These are phyloP conservation scores for Tetragonisca angustula DNA, from an alignment of 2,888 invertebrate species.

Conservation along the genomic window DNA sequence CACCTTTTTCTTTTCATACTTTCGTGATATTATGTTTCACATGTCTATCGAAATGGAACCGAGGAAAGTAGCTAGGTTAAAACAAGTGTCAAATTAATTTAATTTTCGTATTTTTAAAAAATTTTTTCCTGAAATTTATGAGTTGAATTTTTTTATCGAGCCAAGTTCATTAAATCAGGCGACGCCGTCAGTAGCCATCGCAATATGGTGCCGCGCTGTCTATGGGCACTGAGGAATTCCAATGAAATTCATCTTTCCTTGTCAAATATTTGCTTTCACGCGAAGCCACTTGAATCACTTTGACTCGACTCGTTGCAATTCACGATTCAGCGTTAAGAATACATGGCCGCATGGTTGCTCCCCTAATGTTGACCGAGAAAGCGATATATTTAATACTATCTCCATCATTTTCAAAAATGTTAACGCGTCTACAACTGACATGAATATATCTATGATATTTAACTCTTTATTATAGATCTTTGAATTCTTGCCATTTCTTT, in stretches of 20 bases:
- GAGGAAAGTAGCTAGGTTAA: not conserved
- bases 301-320: slow-evolving; percentile 52
- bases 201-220: slow-evolving; percentile 56
- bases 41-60: not conserved
- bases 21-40: not conserved
- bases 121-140: not conserved
- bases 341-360: slow-evolving; percentile 30
- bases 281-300: slow-evolving; percentile 64
- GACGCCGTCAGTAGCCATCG: slow-evolving; percentile 12
- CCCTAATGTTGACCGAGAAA: slow-evolving; percentile 50
- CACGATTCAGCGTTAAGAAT: slow-evolving; percentile 57
- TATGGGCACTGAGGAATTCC: slow-evolving; percentile 61
- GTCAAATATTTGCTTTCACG: slow-evolving; percentile 72
- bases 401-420: slow-evolving; percentile 1
- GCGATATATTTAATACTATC: slow-evolving; percentile 46
- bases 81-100: not conserved
- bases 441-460: not conserved
- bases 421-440: not conserved
- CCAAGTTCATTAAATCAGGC: not conserved
- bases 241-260: slow-evolving; percentile 66
- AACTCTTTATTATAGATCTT: not conserved
- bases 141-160: not conserved
- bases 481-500: not conserved
- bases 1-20: no score
- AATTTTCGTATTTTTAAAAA: no score